Evolutionary conservation across 2,113 vertebrate genomes (phyloP), one percentile per base, ranked within the genome.

Genomic region (Perccottus glenii): DNA sequence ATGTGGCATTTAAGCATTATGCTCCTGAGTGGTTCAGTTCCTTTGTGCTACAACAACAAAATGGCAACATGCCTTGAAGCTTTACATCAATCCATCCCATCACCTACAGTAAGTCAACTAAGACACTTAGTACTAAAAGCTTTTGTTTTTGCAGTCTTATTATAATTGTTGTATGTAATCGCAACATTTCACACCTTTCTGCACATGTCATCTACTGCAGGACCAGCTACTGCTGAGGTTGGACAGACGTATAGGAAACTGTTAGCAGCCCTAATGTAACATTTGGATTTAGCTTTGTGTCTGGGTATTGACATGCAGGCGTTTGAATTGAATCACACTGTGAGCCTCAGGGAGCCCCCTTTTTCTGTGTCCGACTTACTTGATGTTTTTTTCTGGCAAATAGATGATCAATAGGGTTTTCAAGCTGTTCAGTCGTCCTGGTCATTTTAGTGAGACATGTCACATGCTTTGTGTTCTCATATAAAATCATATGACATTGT

Each of bases 281-380:
- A 70, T 60, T 60, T 44, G 2, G 11, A 60, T 57, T 52, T 61
- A 12, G 3, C 14, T 5, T 9, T 66, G 57, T 62, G 4, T 68
- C 42, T 44, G 7, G 12, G 6, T 77, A 68, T 79, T 64, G 64
- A 58, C 70, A 47, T 63, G 64, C 58, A 67, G 76, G 64, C 69
- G 60, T 74, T 75, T 70, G 71, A 67, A 67, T 77, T 40, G 55
- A 63, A 66, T 65, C 71, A 49, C 0, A 38, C 47, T 75, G 76
- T 40, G 73, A 75, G 51, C 60, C 66, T 59, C n/a, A 6, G 55
- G 46, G 33, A 35, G 49, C 60, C 64, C 72, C 51, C 33, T 69
- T 55, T 57, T 66, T 79, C 5, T 64, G 40, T 48, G n/a, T 55
- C 56, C 74, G 78, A 84, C 70, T 83, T 80, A 60, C 11, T 67